phyloP scores from a whole-genome alignment of 2,113 vertebrate species.

The Panthera uncia region DNA sequence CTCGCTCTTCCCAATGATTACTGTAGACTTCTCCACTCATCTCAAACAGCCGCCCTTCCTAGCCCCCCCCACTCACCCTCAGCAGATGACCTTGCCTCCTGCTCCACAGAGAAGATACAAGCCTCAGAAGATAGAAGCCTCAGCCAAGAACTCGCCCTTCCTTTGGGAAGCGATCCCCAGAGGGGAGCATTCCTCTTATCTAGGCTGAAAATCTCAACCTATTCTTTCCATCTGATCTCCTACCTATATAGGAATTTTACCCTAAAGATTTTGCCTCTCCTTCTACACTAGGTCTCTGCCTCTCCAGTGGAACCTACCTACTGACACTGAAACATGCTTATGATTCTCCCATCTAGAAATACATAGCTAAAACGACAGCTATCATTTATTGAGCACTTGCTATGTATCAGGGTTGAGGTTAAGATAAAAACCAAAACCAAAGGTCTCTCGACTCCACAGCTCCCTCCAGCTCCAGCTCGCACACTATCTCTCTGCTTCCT shows the following conservation, averaged over 20 bases:
- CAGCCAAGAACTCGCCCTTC: not conserved
- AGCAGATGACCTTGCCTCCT: not conserved
- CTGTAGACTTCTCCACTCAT: not conserved
- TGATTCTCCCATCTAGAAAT: conserved; percentile 25
- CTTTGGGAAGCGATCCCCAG: not conserved
- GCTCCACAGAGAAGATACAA: not conserved
- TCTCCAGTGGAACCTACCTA: not conserved
- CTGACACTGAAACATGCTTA: not conserved
- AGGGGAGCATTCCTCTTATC: not conserved
- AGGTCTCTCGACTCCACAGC: not conserved
- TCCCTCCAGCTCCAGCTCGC: not conserved
- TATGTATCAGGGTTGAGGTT: not conserved
- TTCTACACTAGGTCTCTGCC: not conserved
- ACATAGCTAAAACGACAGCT: not conserved
- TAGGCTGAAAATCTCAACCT: conserved; percentile 18
- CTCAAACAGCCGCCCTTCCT: not conserved
- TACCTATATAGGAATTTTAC: not conserved
- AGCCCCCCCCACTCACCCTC: not conserved
- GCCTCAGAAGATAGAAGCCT: not conserved
- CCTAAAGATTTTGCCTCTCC: not conserved
- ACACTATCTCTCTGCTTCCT: not conserved
- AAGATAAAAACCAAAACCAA: not conserved
- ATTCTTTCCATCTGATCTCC: not conserved
- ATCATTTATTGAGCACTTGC: not conserved
- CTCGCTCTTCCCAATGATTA: not conserved